Percentiles rank a stretch among this genome's conserved stretches.
Evolutionary conservation across 2,113 vertebrate species (phyloP).

Genomic region (Mystacornis crossleyi): DNA sequence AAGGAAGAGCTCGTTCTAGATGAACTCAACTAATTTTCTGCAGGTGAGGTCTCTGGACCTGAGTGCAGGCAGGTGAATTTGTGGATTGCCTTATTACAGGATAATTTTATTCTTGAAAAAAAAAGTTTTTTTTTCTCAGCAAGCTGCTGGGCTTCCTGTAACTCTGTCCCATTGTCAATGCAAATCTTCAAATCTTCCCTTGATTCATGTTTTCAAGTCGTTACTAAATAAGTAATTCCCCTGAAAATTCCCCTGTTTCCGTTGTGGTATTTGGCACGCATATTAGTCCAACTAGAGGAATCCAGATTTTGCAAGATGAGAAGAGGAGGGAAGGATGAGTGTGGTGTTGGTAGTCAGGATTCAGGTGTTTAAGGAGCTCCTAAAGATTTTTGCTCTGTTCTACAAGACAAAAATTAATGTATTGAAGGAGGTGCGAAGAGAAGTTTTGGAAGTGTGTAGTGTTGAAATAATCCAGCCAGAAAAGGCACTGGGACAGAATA

Average conservation of each 20-base stretch:
- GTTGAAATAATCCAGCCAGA: neutral
- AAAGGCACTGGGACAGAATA: neutral
- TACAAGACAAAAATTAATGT: neutral
- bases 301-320: neutral
- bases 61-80: neutral
- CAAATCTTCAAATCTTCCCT: neutral
- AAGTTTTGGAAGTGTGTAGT: accelerated
- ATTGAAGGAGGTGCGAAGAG: neutral
- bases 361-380: neutral
- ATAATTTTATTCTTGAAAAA: neutral
- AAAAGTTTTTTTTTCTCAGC: neutral
- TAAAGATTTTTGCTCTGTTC: neutral
- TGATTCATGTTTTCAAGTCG: neutral
- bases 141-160: neutral
- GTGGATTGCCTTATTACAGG: neutral
- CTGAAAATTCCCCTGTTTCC: neutral
- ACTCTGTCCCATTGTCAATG: neutral
- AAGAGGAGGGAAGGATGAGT: neutral
- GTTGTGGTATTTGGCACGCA: neutral
- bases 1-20: neutral
- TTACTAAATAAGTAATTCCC: neutral
- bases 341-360: neutral
- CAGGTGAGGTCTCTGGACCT: neutral
- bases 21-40: neutral
- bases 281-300: neutral